A percentile compares a stretch with the other conserved stretches of the same genome.
Conservation (phyloP, 2,113 vertebrate genomes). For the Caloenas nicobarica region DNA sequence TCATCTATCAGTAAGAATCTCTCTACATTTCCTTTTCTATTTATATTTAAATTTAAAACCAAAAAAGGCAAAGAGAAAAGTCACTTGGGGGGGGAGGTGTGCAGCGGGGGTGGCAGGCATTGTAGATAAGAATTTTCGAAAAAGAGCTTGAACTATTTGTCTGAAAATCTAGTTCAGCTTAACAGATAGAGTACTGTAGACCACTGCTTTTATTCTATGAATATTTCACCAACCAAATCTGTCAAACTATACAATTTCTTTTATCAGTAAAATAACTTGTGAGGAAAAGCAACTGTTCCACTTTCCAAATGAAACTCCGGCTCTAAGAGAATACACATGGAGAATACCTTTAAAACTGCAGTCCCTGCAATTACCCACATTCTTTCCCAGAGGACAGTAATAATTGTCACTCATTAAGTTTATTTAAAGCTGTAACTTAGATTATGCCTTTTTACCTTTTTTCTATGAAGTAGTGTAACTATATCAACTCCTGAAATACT, state of each 20-base stretch:
- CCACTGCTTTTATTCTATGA: not conserved
- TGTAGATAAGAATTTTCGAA: not conserved
- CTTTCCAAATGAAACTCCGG: not conserved
- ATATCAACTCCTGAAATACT: not conserved
- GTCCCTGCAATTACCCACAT: not conserved
- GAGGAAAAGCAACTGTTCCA: not conserved
- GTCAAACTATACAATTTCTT: not conserved
- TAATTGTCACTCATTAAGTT: not conserved
- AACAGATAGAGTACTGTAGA: not conserved
- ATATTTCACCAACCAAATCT: not conserved
- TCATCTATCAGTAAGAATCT: not conserved
- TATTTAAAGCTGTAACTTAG: not conserved
- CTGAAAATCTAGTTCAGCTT: not conserved
- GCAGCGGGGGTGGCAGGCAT: rapidly evolving
- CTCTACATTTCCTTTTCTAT: not conserved
- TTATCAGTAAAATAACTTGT: not conserved
- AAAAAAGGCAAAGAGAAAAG: not conserved
- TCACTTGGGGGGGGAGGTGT: too few species aligned
- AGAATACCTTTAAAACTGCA: not conserved
- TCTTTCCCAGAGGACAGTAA: not conserved
- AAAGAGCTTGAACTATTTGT: not conserved
- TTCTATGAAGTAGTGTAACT: not conserved
- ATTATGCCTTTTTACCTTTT: not conserved
- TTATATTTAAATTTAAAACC: not conserved
- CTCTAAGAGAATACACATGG: not conserved